Evolutionary conservation across 2,113 vertebrate genomes (phyloP), one percentile per base, ranked within the genome.

Genomic region (Thunnus maccoyii): DNA sequence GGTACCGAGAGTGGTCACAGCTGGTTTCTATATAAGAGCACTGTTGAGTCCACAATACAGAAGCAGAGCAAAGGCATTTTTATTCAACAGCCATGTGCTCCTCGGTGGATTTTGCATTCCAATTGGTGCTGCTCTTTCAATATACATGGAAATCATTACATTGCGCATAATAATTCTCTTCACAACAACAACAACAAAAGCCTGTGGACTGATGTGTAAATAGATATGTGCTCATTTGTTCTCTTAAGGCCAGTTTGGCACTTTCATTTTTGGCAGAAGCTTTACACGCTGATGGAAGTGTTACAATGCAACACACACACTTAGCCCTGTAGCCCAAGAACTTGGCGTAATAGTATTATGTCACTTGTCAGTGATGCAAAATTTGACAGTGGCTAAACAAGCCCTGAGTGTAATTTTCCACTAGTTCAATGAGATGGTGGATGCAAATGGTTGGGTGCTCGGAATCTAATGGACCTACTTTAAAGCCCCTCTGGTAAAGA

Each of bases 1-100:
- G 68, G 68, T 81, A 69, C 51, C 3, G 22, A 73, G 78, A 84
- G 84, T 64, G 80, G 80, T 82, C 91, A 83, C 93, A 94, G 92
- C 88, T 92, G 93, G 80, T 87, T 90, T 88, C 62, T 72, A 82
- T 90, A 76, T 50, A 25, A 74, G 70, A 55, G 68, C 62, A 76
- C 62, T 56, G 83, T 61, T 15, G 27, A 58, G 66, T 80, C 71
- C 78, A 50, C 64, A 20, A 83, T 50, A 72, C 74, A 75, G 74
- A 74, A 86, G 88, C 77, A 71, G 69, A 25, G 73, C 68, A 7
- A 82, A 84, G 67, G 56, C 70, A 67, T 81, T 79, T 85, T 80
- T 55, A 83, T 80, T 80, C 67, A 63, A 30, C 67, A 63, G 72
- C 63, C 52, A 46, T 4, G 7, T 17, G 78, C 61, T 86, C 22